phyloP scores from a whole-genome alignment of 1,140 invertebrate species.

The Nomia melanderi region DNA sequence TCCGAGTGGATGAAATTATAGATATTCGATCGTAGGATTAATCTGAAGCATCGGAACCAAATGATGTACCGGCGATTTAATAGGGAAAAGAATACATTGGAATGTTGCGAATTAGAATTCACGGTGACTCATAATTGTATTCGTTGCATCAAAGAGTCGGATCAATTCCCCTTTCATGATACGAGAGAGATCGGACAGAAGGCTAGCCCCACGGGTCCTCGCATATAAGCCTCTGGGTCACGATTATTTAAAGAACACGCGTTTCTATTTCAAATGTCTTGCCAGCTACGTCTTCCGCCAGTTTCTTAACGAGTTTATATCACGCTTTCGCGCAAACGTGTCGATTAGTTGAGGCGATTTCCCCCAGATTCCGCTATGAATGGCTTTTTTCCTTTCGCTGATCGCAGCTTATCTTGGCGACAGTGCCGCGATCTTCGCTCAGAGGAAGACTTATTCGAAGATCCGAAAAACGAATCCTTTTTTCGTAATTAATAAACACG shows the following conservation, averaged over 20 bases:
- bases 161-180: constrained; percentile 49
- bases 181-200: constrained; percentile 45
- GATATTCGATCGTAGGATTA: neutral
- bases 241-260: constrained; percentile 80
- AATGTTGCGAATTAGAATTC: neutral
- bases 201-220: constrained; percentile 40
- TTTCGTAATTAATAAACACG: neutral
- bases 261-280: constrained; percentile 79
- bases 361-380: neutral
- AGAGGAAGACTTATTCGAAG: too few relatives aligned
- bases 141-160: neutral
- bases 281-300: constrained; percentile 76
- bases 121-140: neutral
- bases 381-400: neutral
- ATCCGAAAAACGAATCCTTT: neutral
- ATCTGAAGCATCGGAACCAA: neutral
- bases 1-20: neutral
- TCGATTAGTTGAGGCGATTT: constrained; percentile 12
- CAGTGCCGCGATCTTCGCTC: neutral
- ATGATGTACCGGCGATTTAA: neutral
- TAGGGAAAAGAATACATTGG: neutral
- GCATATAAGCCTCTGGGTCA: constrained; percentile 77
- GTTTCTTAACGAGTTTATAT: constrained; percentile 68
- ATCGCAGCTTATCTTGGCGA: too few relatives aligned
- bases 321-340: constrained; percentile 42